phyloP scores from a whole-genome alignment of 2,888 invertebrate genomes.

The Agonum fuliginosum region DNA sequence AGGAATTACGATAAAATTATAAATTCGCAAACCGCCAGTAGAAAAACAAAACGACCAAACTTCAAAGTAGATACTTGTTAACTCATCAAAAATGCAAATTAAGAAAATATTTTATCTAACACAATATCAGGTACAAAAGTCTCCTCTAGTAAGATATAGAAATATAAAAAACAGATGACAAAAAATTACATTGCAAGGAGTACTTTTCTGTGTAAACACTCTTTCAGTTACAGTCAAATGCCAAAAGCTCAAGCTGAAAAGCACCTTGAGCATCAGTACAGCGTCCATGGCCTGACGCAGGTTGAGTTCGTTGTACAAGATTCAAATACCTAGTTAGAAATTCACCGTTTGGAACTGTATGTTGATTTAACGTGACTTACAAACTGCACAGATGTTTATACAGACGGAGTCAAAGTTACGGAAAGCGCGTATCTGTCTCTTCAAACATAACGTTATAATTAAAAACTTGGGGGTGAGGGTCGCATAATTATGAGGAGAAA shows the following conservation, averaged over 20 bases:
- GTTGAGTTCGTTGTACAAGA: background rate
- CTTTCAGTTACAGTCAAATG: background rate
- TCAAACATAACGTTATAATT: conserved; percentile 52
- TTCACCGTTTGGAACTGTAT: conserved; percentile 51
- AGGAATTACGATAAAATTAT: no score
- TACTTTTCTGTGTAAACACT: background rate
- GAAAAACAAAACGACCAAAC: no score
- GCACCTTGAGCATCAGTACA: background rate
- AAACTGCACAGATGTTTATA: conserved; percentile 59
- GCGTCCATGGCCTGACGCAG: background rate
- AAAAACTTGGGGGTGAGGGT: conserved; percentile 28
- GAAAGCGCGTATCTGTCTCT: conserved; percentile 30
- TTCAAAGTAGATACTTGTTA: background rate
- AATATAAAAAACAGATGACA: background rate
- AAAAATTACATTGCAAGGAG: background rate
- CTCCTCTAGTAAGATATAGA: background rate
- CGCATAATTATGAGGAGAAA: background rate
- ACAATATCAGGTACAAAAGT: background rate
- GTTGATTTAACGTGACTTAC: conserved; percentile 59
- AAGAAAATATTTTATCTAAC: background rate
- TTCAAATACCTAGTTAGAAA: conserved; percentile 56
- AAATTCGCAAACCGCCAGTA: no score
- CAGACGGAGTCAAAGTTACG: conserved; percentile 53
- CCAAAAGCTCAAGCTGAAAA: background rate
- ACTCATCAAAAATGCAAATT: background rate